Evolutionary conservation across 2,113 vertebrate genomes (phyloP).

Genomic region (Tychaedon coryphoeus): DNA sequence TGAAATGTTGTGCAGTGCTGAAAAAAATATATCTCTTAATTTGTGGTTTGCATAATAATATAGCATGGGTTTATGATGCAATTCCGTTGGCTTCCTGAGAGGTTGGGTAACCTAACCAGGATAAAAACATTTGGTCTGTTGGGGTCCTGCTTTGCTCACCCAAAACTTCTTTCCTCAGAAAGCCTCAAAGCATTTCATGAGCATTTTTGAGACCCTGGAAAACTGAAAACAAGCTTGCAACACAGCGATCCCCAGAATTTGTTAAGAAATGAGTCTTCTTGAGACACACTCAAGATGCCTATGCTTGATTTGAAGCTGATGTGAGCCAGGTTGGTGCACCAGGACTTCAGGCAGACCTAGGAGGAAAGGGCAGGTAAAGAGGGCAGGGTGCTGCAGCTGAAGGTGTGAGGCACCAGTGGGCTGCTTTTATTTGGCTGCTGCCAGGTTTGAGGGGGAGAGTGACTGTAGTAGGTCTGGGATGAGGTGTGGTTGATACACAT

Average conservation of each 20-base stretch:
- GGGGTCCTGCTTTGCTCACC: background rate
- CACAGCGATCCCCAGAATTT: rapidly evolving
- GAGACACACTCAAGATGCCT: background rate
- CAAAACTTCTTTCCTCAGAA: background rate
- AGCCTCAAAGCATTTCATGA: background rate
- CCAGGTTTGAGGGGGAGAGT: background rate
- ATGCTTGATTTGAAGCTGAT: background rate
- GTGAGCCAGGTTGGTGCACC: background rate
- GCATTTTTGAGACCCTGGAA: background rate
- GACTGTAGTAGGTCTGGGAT: background rate
- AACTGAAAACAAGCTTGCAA: background rate
- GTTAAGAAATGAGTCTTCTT: background rate
- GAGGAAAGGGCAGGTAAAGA: background rate
- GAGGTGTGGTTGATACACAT: background rate
- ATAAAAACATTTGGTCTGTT: background rate
- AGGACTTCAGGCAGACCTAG: background rate
- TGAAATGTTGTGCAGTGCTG: background rate
- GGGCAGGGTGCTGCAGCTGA: background rate
- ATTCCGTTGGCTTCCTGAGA: background rate
- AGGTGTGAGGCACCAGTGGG: background rate
- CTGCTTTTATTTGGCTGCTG: background rate
- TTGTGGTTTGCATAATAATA: conserved; percentile 13
- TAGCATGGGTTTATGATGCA: background rate
- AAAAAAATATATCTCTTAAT: background rate
- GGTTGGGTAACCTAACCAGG: background rate